Conservation (phyloP, 1,140 invertebrate species). For the Hyles euphorbiae region DNA sequence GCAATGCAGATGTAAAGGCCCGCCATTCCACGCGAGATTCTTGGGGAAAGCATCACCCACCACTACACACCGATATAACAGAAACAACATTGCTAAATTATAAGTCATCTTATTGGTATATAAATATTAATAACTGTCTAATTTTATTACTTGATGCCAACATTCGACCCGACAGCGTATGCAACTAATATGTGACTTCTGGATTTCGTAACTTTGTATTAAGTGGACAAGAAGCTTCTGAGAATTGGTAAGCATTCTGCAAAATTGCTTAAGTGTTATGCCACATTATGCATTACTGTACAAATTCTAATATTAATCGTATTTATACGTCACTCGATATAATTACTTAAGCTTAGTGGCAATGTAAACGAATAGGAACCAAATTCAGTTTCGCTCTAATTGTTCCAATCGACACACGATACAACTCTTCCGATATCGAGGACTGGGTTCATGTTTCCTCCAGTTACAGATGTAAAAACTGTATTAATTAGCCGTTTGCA, state of each 20-base stretch:
- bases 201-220: neutral
- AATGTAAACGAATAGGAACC: conserved; percentile 32
- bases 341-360: too few species aligned
- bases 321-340: too few species aligned
- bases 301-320: too few species aligned
- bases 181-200: too few species aligned
- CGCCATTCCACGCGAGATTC: conserved; percentile 46
- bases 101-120: too few species aligned
- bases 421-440: conserved; percentile 40
- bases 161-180: too few species aligned
- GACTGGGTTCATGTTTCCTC: conserved; percentile 59
- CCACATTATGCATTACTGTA: neutral
- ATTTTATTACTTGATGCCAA: too few species aligned
- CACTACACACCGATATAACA: neutral
- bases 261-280: conserved; percentile 5
- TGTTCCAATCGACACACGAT: conserved; percentile 35
- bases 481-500: conserved; percentile 38
- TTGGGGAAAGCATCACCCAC: conserved; percentile 22
- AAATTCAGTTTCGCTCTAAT: conserved; percentile 50
- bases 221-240: neutral
- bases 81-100: too few species aligned
- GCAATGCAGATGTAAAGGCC: conserved; percentile 36
- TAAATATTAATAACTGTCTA: too few species aligned
- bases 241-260: conserved; percentile 1
- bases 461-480: conserved; percentile 35